A percentile compares a stretch with the other conserved stretches of the same genome.
These are phyloP conservation scores for Euproctis similis DNA, from an alignment of 2,888 invertebrate genomes.

Conservation along the genomic window DNA sequence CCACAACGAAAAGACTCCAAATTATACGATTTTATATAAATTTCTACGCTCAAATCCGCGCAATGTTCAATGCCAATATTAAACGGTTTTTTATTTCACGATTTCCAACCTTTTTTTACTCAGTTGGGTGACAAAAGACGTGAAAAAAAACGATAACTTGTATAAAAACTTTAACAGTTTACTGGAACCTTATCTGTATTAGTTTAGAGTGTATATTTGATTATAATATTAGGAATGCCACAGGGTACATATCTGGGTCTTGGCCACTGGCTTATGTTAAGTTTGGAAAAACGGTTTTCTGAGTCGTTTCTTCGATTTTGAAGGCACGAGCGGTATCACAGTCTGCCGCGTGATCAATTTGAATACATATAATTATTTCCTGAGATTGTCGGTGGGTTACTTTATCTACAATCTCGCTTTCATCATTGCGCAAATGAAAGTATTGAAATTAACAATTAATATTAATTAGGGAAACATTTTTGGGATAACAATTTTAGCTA, in stretches of 20 bases:
- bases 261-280: conserved; percentile 50
- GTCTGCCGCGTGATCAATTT: conserved; percentile 40
- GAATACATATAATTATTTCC: conserved; percentile 33
- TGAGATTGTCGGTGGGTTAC: too few relatives aligned
- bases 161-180: conserved; percentile 16
- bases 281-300: conserved; percentile 44
- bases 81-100: conserved; percentile 64
- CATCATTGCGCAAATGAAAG: too few relatives aligned
- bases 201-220: conserved; percentile 31
- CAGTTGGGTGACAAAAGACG: conserved; percentile 63
- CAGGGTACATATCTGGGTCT: conserved; percentile 48
- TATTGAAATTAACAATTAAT: too few relatives aligned
- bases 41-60: conserved; percentile 57
- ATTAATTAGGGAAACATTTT: too few relatives aligned
- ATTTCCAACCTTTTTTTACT: conserved; percentile 67
- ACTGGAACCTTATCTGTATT: conserved; percentile 23
- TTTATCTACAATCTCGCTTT: too few relatives aligned
- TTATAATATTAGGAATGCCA: conserved; percentile 13
- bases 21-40: conserved; percentile 43
- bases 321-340: conserved; percentile 47
- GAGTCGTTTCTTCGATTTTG: conserved; percentile 43
- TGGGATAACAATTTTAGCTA: too few relatives aligned
- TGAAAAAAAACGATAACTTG: conserved; percentile 37
- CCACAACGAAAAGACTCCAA: conserved; percentile 37
- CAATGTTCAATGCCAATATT: conserved; percentile 66